Evolutionary conservation across 1,140 invertebrate genomes (phyloP).

Genomic region (Drosophila melanogaster): DNA sequence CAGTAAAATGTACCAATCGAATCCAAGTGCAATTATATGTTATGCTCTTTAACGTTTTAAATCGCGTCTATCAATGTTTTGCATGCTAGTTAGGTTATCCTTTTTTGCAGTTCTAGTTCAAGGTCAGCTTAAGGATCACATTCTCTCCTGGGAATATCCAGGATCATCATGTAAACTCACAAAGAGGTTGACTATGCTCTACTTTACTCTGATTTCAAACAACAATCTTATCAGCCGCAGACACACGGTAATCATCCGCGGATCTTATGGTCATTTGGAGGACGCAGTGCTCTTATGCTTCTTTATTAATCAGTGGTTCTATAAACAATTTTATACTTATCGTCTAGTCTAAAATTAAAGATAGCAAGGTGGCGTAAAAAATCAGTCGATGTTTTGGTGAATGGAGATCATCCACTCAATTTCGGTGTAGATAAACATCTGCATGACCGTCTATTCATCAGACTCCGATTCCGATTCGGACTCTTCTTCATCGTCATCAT

Average conservation of each 20-base stretch:
- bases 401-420: too few species aligned
- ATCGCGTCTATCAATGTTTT: not conserved
- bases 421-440: not conserved
- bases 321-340: conserved; percentile 4
- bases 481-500: conserved; percentile 40
- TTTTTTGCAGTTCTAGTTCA: not conserved
- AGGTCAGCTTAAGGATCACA: too few species aligned
- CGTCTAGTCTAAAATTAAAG: conserved; percentile 7
- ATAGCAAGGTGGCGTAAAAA: not conserved
- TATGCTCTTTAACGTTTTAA: conserved; percentile 12
- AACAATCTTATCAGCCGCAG: conserved; percentile 2
- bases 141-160: too few species aligned
- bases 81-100: too few species aligned
- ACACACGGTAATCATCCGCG: not conserved
- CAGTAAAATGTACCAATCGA: conserved; percentile 15
- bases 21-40: conserved; percentile 56
- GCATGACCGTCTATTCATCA: not conserved
- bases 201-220: too few species aligned
- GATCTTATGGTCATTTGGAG: conserved; percentile 3
- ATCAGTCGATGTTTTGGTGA: not conserved
- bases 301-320: not conserved
- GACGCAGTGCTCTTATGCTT: not conserved
- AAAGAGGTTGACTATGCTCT: too few species aligned
- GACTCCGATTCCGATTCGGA: conserved; percentile 32
- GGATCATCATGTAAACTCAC: too few species aligned